phyloP scores from a whole-genome alignment of 2,888 invertebrate species.

The Rhagonycha lutea region DNA sequence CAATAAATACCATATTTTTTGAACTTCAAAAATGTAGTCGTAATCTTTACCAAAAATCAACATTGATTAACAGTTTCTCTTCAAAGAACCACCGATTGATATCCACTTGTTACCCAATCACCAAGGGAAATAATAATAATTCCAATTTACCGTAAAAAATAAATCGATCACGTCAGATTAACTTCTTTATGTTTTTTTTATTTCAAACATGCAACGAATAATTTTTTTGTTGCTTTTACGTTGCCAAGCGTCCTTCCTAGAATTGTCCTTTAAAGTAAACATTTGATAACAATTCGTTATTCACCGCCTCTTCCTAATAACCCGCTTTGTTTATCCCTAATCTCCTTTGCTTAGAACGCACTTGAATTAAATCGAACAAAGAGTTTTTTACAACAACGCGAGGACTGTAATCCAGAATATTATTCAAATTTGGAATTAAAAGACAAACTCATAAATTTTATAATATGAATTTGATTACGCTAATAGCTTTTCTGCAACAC shows the following conservation, averaged over 20 bases:
- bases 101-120: no score
- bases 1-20: no score
- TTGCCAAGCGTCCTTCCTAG: not conserved
- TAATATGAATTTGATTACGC: not conserved
- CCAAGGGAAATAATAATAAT: no score
- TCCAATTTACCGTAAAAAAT: not conserved
- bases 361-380: not conserved
- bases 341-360: not conserved
- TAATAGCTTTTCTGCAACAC: not conserved
- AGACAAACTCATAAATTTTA: not conserved
- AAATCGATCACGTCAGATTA: not conserved
- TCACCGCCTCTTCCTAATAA: not conserved
- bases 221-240: not conserved
- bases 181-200: not conserved
- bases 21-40: no score
- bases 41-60: no score
- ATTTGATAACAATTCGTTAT: not conserved
- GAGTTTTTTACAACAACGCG: not conserved
- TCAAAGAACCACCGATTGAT: no score
- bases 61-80: no score
- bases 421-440: not conserved
- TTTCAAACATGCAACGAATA: not conserved
- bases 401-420: not conserved
- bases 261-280: not conserved
- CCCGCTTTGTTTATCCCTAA: not conserved